Evolutionary conservation across 1,140 invertebrate species (phyloP).

Genomic region (Lepidurus packardi): DNA sequence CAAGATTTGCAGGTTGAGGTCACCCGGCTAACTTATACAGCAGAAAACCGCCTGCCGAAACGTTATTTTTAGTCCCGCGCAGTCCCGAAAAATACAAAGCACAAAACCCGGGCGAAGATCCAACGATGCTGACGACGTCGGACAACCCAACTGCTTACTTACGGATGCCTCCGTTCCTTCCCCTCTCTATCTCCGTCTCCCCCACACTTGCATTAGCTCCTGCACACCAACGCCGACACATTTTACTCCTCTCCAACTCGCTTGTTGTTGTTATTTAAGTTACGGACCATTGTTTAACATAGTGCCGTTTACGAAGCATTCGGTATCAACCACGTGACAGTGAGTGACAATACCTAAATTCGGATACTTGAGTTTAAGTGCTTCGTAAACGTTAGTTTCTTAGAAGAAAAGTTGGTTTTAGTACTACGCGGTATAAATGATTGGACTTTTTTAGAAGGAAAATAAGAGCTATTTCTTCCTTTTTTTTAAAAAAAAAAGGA

Average conservation of each 20-base stretch:
- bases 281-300: no score
- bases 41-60: slow-evolving; percentile 2
- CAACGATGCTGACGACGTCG: slow-evolving; percentile 20
- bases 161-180: slow-evolving; percentile 1
- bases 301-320: no score
- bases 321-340: no score
- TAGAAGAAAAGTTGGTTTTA: no score
- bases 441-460: no score
- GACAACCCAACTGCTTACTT: neutral
- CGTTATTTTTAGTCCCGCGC: slow-evolving; percentile 18
- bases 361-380: no score
- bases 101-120: slow-evolving; percentile 7
- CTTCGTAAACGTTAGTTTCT: no score
- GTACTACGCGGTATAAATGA: no score
- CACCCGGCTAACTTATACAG: neutral
- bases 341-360: no score
- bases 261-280: slow-evolving; percentile 20
- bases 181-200: neutral
- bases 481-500: no score
- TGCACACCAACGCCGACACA: slow-evolving; percentile 10
- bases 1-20: slow-evolving; percentile 18
- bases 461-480: no score
- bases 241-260: neutral
- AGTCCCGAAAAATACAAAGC: neutral
- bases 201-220: slow-evolving; percentile 1